phyloP scores from a whole-genome alignment of 2,888 invertebrate species.

The Arenicola marina region DNA sequence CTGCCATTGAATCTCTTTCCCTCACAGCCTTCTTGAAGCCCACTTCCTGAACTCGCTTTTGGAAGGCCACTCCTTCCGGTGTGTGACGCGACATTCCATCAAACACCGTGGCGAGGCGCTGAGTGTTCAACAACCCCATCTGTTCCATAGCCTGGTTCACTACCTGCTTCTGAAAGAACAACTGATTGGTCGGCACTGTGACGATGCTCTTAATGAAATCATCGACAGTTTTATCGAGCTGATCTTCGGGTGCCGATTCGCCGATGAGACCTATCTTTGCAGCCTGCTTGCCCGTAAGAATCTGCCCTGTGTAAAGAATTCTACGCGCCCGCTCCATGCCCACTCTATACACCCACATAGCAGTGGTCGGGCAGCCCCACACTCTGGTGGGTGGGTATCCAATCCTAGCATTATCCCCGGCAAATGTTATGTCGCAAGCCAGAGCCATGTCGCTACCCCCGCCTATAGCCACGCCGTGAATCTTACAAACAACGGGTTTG shows the following conservation, averaged over 20 bases:
- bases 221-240: slow-evolving; percentile 29
- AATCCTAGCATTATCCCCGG: slow-evolving; percentile 35
- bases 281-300: slow-evolving; percentile 30
- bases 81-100: slow-evolving; percentile 39
- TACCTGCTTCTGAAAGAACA: slow-evolving; percentile 39
- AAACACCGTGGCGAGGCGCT: slow-evolving; percentile 34
- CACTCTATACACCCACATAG: slow-evolving; percentile 34
- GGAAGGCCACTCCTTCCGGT: slow-evolving; percentile 36
- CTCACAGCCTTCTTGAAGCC: slow-evolving; percentile 37
- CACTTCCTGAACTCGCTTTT: slow-evolving; percentile 25
- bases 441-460: slow-evolving; percentile 39
- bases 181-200: slow-evolving; percentile 36
- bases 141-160: slow-evolving; percentile 34
- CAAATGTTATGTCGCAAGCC: slow-evolving; percentile 34
- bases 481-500: slow-evolving; percentile 35
- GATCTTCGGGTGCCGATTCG: slow-evolving; percentile 26
- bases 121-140: slow-evolving; percentile 32
- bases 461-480: slow-evolving; percentile 34
- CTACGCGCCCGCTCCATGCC: slow-evolving; percentile 36
- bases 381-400: slow-evolving; percentile 38
- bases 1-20: slow-evolving; percentile 28
- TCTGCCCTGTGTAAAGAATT: slow-evolving; percentile 34
- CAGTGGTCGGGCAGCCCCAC: slow-evolving; percentile 40
- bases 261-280: slow-evolving; percentile 34
- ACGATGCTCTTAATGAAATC: slow-evolving; percentile 24